Conservation (phyloP, 2,113 vertebrate genomes). For the Paracanthobrama guichenoti region DNA sequence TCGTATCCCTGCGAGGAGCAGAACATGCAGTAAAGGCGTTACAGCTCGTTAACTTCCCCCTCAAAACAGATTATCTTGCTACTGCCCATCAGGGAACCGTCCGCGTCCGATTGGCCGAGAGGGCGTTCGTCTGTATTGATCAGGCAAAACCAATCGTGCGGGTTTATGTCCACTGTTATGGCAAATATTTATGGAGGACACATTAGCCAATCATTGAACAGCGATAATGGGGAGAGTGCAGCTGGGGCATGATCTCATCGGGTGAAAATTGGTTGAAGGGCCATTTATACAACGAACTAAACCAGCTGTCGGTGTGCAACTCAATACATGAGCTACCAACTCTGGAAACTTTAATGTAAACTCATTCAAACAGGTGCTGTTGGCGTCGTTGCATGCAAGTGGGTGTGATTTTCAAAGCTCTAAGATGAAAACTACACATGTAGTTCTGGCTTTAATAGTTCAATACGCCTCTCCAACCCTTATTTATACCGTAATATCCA, state of each 20-base stretch:
- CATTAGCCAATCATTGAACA: slow-evolving; percentile 58
- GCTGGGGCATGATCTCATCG: slow-evolving; percentile 56
- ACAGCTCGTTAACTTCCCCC: slow-evolving; percentile 65
- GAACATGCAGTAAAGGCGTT: slow-evolving; percentile 61
- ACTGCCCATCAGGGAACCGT: slow-evolving; percentile 57
- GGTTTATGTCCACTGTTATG: slow-evolving; percentile 65
- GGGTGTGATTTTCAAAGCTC: background rate
- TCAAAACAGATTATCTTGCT: slow-evolving; percentile 64
- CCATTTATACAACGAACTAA: slow-evolving; percentile 28
- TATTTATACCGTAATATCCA: slow-evolving; percentile 23
- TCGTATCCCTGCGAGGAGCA: slow-evolving; percentile 56
- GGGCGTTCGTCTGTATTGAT: slow-evolving; percentile 61
- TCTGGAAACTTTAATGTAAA: slow-evolving; percentile 28
- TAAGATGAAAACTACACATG: background rate
- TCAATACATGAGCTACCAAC: slow-evolving; percentile 20
- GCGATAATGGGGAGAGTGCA: slow-evolving; percentile 52
- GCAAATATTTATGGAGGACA: slow-evolving; percentile 63
- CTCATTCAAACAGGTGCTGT: slow-evolving; percentile 23
- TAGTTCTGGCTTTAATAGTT: slow-evolving; percentile 17
- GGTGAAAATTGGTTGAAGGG: slow-evolving; percentile 36
- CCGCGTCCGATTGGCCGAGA: slow-evolving; percentile 52
- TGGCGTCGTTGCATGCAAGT: background rate
- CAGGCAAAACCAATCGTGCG: slow-evolving; percentile 63
- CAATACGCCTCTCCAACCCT: background rate
- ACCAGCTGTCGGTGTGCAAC: slow-evolving; percentile 29